phyloP scores from a whole-genome alignment of 2,888 invertebrate species.

The Macrosiphum euphorbiae region DNA sequence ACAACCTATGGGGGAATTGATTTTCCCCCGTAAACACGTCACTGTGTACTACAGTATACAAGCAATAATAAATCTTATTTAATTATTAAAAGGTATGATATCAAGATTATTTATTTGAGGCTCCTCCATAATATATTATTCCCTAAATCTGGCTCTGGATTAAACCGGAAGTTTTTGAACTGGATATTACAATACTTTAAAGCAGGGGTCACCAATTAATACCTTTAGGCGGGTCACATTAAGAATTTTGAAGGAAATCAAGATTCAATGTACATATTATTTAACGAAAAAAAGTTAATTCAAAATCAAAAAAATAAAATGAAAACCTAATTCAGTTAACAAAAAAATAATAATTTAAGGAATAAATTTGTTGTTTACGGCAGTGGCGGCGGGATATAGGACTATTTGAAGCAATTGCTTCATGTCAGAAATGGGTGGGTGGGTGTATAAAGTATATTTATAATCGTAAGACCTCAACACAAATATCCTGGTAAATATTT shows the following conservation, averaged over 20 bases:
- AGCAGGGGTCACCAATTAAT: not conserved
- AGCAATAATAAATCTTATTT: no score
- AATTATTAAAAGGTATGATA: not conserved
- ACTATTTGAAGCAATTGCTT: no score
- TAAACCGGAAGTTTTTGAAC: not conserved
- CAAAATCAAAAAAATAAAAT: not conserved
- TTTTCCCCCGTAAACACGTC: no score
- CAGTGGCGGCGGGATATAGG: no score
- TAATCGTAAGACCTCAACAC: no score
- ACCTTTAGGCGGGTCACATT: not conserved
- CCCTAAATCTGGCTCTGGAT: not conserved
- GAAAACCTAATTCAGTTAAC: not conserved
- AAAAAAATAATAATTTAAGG: not conserved
- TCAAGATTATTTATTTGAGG: not conserved
- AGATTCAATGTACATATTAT: not conserved
- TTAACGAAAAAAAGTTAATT: not conserved
- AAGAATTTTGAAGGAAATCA: not conserved
- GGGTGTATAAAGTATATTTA: no score
- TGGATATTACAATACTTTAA: not conserved
- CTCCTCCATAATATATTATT: no score
- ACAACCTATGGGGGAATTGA: no score
- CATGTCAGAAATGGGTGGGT: no score
- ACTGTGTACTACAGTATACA: no score
- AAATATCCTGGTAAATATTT: no score
- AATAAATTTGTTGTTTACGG: not conserved